These are phyloP conservation scores for Enteromius viviparus DNA, from an alignment of 2,797 vertebrate species.

Conservation along the genomic window DNA sequence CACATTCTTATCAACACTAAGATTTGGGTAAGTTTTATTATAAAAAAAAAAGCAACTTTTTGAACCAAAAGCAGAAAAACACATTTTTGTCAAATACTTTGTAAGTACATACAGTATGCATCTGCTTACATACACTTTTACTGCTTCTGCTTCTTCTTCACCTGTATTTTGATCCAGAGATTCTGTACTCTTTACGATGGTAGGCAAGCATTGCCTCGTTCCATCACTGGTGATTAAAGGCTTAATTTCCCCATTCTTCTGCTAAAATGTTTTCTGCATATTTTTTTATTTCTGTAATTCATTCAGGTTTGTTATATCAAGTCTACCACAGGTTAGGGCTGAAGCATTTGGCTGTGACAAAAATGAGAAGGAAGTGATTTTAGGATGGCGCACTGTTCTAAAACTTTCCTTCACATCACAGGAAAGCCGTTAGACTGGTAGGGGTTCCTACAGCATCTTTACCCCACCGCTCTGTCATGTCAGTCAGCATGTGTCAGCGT, in stretches of 20 bases:
- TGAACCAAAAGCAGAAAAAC: no score
- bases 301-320: background rate
- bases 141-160: no score
- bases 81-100: no score
- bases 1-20: no score
- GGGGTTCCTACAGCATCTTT: background rate
- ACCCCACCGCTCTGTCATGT: background rate
- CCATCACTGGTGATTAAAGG: background rate
- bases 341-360: background rate
- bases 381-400: background rate
- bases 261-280: background rate
- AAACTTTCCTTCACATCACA: slow-evolving; percentile 20
- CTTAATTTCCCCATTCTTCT: background rate
- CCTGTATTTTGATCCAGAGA: no score
- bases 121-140: no score
- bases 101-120: no score
- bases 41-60: no score
- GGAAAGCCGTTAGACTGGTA: background rate
- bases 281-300: background rate
- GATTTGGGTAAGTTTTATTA: no score
- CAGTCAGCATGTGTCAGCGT: slow-evolving; percentile 10
- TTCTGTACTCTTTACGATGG: no score
- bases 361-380: background rate
- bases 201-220: no score
- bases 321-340: background rate